Base-by-base conservation (phyloP, 2,888 invertebrate genomes). In the Sinohyriopsis cumingii region DNA sequence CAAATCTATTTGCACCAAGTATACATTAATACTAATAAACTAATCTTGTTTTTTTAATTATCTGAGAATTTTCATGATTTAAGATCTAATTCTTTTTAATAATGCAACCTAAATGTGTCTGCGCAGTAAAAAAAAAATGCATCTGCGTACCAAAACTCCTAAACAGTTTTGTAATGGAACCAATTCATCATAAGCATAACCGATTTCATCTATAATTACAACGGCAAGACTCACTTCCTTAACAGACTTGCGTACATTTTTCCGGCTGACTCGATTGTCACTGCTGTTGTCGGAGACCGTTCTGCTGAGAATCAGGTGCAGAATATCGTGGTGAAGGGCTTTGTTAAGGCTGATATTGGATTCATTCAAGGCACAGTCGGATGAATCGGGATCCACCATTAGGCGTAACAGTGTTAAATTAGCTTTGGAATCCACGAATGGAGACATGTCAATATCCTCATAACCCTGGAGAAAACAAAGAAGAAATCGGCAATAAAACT, bases 351-450 rank as follows among this genome's bases (percentile, higher is more conserved):
- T 82, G n/a, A 83, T 79, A 67, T 81, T 73, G 33, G 74, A 77
- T n/a, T 76, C 70, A 22, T 74, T 68, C 74, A 86, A 82, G 73
- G 77, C 78, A 79, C 86, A 86, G 54, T 75, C 67, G 18, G 70
- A 69, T 62, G 84, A 77, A 56, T 78, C 71, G 24, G 78, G 76
- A 67, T 85, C 84, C 71, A 84, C 80, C 81, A 84, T 84, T 57
- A 86, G 77, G 57, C 82, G 82, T 56, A 86, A 75, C 33, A 84
- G 77, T 18, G 86, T 86, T 54, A 86, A 71, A 65, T 86, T 86
- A 61, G 84, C 85, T 33, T 82, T 72, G 45, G 86, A 84, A 72
- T 85, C 86, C 55, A 83, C 79, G 68, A 79, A 86, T 65, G 81
- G 72, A 33, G 80, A 75, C 75, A 86, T 75, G 63, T 77, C 77